Conservation (phyloP, 2,888 invertebrate genomes). For the Hydriomena furcata region DNA sequence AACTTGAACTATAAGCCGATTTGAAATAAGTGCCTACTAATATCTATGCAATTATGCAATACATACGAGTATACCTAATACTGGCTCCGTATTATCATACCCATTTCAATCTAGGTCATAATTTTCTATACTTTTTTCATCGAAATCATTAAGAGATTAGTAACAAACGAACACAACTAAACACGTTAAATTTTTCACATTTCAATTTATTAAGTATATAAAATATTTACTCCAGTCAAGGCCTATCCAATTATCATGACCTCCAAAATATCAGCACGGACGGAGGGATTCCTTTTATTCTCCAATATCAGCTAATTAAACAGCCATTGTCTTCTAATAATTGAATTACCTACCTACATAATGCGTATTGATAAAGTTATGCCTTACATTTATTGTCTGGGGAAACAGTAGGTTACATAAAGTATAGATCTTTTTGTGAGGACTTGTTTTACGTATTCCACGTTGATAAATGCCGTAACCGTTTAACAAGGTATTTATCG, state of each 20-base stretch:
- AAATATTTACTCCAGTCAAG: slow-evolving; percentile 4
- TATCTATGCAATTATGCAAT: no score
- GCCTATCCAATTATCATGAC: slow-evolving; percentile 31
- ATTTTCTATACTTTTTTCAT: no score
- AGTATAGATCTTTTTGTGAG: background rate
- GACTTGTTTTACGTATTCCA: background rate
- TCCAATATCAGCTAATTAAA: slow-evolving; percentile 38
- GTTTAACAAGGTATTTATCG: no score
- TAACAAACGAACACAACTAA: no score
- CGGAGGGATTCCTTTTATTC: slow-evolving; percentile 35
- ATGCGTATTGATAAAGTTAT: slow-evolving; percentile 25
- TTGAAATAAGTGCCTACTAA: no score
- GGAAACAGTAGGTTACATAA: background rate
- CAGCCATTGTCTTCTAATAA: slow-evolving; percentile 34
- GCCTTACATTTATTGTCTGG: slow-evolving; percentile 18
- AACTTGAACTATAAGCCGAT: no score
- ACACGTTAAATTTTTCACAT: no score
- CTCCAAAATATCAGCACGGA: slow-evolving; percentile 28
- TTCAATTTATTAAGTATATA: no score
- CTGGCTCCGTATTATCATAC: no score
- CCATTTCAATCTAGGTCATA: no score
- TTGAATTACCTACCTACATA: slow-evolving; percentile 30
- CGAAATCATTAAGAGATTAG: no score
- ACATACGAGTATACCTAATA: no score
- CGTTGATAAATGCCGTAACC: background rate